Conservation (phyloP, 2,888 invertebrate species). For the Hanleya hanleyi region DNA sequence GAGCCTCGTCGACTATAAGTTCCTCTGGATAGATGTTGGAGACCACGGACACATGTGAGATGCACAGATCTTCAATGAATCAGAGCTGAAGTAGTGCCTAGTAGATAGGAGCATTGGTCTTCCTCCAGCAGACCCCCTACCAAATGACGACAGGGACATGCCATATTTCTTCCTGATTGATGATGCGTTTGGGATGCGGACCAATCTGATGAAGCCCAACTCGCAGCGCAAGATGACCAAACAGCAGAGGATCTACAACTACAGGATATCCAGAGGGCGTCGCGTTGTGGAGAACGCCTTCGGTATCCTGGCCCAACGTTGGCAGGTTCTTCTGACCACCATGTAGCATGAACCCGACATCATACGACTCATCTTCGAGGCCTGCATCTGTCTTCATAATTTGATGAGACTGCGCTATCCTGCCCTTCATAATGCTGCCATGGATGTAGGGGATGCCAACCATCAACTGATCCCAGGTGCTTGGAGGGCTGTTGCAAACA, state of each 20-base stretch:
- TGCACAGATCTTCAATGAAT: conserved; percentile 34
- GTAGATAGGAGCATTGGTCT: conserved; percentile 17
- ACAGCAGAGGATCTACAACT: conserved; percentile 40
- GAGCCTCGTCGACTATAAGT: conserved; percentile 44
- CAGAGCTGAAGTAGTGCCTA: conserved; percentile 32
- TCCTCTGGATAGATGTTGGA: conserved; percentile 34
- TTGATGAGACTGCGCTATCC: conserved; percentile 30
- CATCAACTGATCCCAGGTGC: conserved; percentile 31
- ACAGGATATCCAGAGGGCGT: conserved; percentile 38
- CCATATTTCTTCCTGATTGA: conserved; percentile 33
- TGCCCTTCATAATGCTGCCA: conserved; percentile 23
- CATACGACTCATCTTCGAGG: conserved; percentile 23
- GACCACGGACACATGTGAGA: conserved; percentile 22
- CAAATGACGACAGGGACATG: conserved; percentile 16
- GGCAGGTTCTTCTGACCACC: conserved; percentile 33
- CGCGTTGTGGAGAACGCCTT: conserved; percentile 44
- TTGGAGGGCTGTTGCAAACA: too few relatives aligned
- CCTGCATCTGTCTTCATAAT: conserved; percentile 35
- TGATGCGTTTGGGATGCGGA: conserved; percentile 29
- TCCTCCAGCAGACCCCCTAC: conserved; percentile 14
- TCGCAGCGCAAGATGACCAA: conserved; percentile 18
- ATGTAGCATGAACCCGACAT: conserved; percentile 31
- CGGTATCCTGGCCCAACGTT: conserved; percentile 37
- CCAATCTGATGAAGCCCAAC: conserved; percentile 37
- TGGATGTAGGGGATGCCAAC: conserved; percentile 20